These are phyloP conservation scores for Cephalophus harveyi DNA, from an alignment of 2,113 vertebrate genomes.

Conservation along the genomic window DNA sequence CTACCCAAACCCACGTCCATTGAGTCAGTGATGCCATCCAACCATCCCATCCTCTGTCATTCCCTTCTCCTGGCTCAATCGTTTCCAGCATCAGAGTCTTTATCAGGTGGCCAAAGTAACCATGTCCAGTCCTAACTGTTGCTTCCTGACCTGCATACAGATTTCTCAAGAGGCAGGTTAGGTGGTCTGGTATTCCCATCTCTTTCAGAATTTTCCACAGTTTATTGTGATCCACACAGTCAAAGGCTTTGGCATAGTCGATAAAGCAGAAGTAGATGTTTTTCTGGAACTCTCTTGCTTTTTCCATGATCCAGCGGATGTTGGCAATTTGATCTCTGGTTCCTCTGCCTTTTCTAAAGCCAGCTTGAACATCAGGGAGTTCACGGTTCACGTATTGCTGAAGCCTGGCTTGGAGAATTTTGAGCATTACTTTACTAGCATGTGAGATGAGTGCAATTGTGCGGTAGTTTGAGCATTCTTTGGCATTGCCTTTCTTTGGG, in stretches of 20 bases:
- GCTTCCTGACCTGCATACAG: no score
- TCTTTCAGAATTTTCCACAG: no score
- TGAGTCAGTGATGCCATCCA: background rate
- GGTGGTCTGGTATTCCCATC: no score
- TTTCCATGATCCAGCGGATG: no score
- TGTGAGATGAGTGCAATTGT: background rate
- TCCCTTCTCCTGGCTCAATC: background rate
- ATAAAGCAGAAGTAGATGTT: no score
- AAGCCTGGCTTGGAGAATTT: background rate
- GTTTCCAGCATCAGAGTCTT: background rate
- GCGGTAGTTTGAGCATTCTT: background rate
- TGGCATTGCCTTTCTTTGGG: background rate
- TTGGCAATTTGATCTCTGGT: no score
- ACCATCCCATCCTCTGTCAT: background rate
- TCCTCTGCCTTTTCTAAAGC: no score
- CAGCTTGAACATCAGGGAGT: background rate
- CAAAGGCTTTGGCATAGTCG: no score
- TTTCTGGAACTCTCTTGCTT: no score
- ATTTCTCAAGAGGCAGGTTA: no score
- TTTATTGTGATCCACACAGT: no score
- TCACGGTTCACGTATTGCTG: fast-evolving
- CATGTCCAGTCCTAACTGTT: no score
- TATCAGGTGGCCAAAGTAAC: background rate
- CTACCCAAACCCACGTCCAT: background rate
- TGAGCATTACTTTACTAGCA: background rate